Conservation (phyloP, 2,797 vertebrate genomes). For the Gymnoscopelus microlampas region DNA sequence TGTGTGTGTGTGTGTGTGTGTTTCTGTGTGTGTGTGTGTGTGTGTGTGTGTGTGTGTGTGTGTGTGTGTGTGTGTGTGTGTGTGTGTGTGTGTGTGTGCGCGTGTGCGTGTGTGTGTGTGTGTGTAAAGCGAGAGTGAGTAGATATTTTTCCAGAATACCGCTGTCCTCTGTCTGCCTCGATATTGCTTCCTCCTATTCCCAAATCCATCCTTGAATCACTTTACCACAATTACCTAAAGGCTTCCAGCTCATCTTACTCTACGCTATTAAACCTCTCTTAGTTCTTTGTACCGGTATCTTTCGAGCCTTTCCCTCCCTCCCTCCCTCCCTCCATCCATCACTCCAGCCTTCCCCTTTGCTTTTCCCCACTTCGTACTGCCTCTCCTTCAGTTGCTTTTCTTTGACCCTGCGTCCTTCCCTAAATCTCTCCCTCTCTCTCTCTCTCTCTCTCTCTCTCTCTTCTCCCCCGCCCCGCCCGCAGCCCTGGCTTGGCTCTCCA, state of each 20-base stretch:
- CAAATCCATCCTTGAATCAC: slow-evolving; percentile 25
- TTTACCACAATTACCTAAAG: slow-evolving; percentile 28
- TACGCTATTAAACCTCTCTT: slow-evolving; percentile 9
- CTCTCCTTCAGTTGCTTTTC: background rate
- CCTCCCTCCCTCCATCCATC: too few species aligned
- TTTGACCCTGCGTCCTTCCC: slow-evolving; percentile 9
- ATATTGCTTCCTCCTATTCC: slow-evolving; percentile 20
- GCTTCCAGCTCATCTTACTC: slow-evolving; percentile 15
- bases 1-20: slow-evolving; percentile 7
- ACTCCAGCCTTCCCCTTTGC: background rate
- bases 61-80: slow-evolving; percentile 12
- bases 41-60: slow-evolving; percentile 3
- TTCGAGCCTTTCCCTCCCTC: background rate
- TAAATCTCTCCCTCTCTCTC: background rate
- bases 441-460: slow-evolving; percentile 1
- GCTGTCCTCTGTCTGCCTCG: background rate
- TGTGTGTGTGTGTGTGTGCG: slow-evolving; percentile 5
- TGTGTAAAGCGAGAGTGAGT: background rate
- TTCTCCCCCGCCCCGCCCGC: slow-evolving; percentile 22
- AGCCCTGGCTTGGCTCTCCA: slow-evolving; percentile 60
- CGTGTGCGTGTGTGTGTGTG: slow-evolving; percentile 8
- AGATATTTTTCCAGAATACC: background rate
- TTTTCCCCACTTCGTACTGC: background rate
- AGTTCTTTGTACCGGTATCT: too few species aligned
- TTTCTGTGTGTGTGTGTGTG: slow-evolving; percentile 11